Conservation (phyloP, 2,797 vertebrate genomes). For the Myotis daubentonii region DNA sequence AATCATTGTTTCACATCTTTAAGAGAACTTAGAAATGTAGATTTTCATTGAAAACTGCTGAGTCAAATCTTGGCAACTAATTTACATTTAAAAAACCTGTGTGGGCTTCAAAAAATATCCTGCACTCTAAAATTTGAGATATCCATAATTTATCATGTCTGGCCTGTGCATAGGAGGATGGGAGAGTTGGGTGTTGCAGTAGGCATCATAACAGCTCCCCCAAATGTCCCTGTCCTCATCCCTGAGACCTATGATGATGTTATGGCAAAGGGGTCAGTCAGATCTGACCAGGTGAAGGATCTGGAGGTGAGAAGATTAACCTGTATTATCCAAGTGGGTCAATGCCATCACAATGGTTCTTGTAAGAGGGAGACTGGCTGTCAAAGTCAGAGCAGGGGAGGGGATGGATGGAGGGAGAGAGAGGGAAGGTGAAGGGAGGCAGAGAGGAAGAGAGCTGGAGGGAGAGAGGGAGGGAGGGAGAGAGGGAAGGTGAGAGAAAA, state of each 20-base stretch:
- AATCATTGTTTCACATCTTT: neutral
- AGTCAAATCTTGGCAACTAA: neutral
- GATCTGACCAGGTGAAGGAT: neutral
- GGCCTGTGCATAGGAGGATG: accelerated
- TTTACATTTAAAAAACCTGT: neutral
- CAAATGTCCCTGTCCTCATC: neutral
- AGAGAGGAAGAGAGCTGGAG: neutral
- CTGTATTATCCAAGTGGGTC: neutral
- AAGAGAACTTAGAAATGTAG: neutral
- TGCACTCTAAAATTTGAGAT: neutral
- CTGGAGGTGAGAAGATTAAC: neutral
- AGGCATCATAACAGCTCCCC: accelerated
- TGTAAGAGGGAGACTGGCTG: neutral
- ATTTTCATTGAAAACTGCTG: neutral
- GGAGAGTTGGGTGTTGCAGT: accelerated
- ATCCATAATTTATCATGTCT: neutral
- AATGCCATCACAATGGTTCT: neutral
- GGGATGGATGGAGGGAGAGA: neutral
- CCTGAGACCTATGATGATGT: neutral
- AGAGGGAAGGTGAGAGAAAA: too few species aligned
- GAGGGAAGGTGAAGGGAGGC: neutral
- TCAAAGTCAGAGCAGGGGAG: neutral
- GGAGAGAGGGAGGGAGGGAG: neutral
- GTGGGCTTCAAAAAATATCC: neutral
- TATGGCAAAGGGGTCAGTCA: neutral